Percentiles rank a stretch among this genome's conserved stretches.
Evolutionary conservation across 2,113 vertebrate genomes (phyloP).

Genomic region (Marcusenius ussheri): DNA sequence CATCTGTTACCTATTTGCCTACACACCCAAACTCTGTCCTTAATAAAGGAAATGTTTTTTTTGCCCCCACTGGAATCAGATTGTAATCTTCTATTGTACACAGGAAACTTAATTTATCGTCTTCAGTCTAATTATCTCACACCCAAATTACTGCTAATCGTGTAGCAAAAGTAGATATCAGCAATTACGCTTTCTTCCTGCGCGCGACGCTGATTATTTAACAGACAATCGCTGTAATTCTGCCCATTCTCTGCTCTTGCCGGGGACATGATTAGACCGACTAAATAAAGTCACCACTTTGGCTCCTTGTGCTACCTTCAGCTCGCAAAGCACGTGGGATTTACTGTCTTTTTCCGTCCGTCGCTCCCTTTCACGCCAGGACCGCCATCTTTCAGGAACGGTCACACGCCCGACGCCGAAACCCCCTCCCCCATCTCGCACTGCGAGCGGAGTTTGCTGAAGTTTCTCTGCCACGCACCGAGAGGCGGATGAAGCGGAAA

Average conservation of each 20-base stretch:
- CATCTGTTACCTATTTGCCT: not conserved
- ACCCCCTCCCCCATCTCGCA: not conserved
- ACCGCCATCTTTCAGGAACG: not conserved
- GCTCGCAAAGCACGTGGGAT: not conserved
- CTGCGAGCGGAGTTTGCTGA: not conserved
- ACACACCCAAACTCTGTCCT: not conserved
- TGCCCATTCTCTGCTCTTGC: not conserved
- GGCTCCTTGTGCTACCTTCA: not conserved
- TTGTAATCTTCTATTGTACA: not conserved
- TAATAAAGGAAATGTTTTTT: not conserved
- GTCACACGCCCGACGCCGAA: not conserved
- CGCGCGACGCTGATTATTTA: not conserved
- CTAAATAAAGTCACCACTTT: slow-evolving; percentile 8
- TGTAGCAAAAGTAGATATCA: slow-evolving; percentile 3
- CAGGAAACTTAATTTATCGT: not conserved
- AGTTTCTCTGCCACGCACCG: not conserved
- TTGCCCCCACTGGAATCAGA: not conserved
- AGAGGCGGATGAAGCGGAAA: not conserved
- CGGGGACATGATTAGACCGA: slow-evolving; percentile 1
- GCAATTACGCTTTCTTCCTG: not conserved
- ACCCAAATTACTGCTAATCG: slow-evolving; percentile 12
- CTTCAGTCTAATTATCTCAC: not conserved
- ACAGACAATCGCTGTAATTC: not conserved
- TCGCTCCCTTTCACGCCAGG: not conserved
- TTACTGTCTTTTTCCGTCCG: no score